A percentile compares a stretch with the other conserved stretches of the same genome.
Conservation (phyloP, 2,797 vertebrate species). For the Enteromius unitaeniatus region DNA sequence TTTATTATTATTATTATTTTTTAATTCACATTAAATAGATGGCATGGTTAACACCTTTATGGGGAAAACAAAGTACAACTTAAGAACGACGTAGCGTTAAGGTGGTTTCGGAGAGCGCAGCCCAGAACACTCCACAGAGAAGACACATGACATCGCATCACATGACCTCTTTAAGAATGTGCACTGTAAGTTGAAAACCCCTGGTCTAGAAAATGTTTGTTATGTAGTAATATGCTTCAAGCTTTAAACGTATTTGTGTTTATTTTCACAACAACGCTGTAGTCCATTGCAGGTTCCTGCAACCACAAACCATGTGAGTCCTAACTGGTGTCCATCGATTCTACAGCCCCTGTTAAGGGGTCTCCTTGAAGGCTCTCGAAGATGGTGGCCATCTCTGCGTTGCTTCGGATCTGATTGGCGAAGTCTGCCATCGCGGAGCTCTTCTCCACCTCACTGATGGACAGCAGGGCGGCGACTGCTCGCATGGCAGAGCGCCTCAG, state of each 20-base stretch:
- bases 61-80: too few species aligned
- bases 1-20: too few species aligned
- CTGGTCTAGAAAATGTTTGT: too few species aligned
- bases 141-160: too few species aligned
- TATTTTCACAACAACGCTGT: slow-evolving; percentile 17
- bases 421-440: slow-evolving; percentile 91
- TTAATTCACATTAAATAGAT: too few species aligned
- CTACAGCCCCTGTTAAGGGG: slow-evolving; percentile 69
- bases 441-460: slow-evolving; percentile 88
- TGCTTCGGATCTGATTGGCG: slow-evolving; percentile 88
- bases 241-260: not conserved
- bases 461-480: slow-evolving; percentile 89
- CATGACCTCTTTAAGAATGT: too few species aligned
- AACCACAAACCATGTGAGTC: not conserved
- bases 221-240: not conserved
- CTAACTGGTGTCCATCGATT: slow-evolving; percentile 90
- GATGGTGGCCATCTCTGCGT: slow-evolving; percentile 86
- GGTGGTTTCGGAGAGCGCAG: too few species aligned
- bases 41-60: too few species aligned
- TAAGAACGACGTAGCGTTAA: too few species aligned
- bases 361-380: slow-evolving; percentile 93
- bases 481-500: slow-evolving; percentile 93
- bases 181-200: too few species aligned
- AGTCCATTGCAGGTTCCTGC: not conserved
- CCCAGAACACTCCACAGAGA: too few species aligned